Percentiles rank a stretch among this genome's conserved stretches.
These are phyloP conservation scores for Lordiphosa collinella DNA, from an alignment of 1,140 invertebrate species.

Conservation along the genomic window DNA sequence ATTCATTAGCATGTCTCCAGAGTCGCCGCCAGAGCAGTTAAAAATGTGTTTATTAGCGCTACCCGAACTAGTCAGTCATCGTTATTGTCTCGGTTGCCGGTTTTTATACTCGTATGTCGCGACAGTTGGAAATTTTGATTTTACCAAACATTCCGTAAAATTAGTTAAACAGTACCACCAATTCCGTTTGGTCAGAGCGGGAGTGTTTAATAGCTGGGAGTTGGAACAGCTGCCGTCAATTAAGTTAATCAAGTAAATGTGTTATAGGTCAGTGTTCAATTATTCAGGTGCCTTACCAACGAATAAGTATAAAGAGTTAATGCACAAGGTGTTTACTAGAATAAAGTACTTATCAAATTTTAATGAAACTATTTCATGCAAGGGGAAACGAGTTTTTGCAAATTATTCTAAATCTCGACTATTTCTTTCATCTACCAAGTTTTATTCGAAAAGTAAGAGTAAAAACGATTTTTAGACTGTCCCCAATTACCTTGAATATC, in stretches of 20 bases:
- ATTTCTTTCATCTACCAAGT: too few species aligned
- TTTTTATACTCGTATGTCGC: constrained; percentile 36
- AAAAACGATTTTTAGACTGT: too few species aligned
- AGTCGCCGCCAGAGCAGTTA: constrained; percentile 26
- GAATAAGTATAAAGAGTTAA: too few species aligned
- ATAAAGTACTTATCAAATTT: too few species aligned
- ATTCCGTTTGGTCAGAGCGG: constrained; percentile 39
- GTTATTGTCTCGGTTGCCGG: constrained; percentile 13
- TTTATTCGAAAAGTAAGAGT: too few species aligned
- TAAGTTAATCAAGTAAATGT: neutral
- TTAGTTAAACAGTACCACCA: constrained; percentile 12
- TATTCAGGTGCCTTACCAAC: constrained; percentile 3
- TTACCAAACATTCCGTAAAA: constrained; percentile 37
- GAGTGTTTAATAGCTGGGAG: constrained; percentile 25
- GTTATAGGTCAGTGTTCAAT: constrained; percentile 12
- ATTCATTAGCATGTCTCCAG: neutral
- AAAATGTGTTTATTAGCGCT: constrained; percentile 57
- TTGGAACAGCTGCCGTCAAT: constrained; percentile 21
- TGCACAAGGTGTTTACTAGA: too few species aligned
- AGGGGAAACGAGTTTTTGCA: too few species aligned
- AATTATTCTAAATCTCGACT: too few species aligned
- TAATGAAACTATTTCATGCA: too few species aligned
- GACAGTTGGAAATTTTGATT: constrained; percentile 47
- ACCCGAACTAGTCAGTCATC: constrained; percentile 57
- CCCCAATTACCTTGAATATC: too few species aligned